These are phyloP conservation scores for Leucoraja erinaceus DNA, from an alignment of 2,113 vertebrate genomes.

Conservation along the genomic window DNA sequence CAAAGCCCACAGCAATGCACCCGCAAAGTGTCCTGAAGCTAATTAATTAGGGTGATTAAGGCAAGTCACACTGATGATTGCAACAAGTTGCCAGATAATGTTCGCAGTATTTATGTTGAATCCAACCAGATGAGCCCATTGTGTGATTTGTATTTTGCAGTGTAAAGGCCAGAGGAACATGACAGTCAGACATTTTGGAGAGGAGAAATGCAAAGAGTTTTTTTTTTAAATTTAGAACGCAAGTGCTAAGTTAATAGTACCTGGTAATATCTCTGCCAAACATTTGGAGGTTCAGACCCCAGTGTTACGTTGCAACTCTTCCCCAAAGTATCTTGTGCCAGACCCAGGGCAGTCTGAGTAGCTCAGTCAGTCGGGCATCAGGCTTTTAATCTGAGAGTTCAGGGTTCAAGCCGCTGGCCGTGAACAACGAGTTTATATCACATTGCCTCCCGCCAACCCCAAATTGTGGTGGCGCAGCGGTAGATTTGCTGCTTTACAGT, in stretches of 20 bases:
- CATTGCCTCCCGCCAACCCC: no score
- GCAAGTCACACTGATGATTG: not conserved
- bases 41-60: not conserved
- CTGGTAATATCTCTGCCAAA: not conserved
- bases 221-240: not conserved
- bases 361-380: no score
- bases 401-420: no score
- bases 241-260: not conserved
- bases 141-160: not conserved
- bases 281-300: not conserved
- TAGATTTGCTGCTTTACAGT: no score
- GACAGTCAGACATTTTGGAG: not conserved
- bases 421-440: no score
- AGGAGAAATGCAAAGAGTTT: not conserved
- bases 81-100: not conserved
- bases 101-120: not conserved
- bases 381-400: no score
- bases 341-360: not conserved
- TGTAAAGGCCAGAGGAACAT: not conserved
- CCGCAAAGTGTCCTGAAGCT: not conserved
- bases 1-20: not conserved
- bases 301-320: constrained; percentile 2
- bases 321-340: not conserved
- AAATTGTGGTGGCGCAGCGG: no score
- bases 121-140: not conserved